Evolutionary conservation across 2,888 invertebrate genomes (phyloP), one percentile per base, ranked within the genome.

Genomic region (Meteorus colon): DNA sequence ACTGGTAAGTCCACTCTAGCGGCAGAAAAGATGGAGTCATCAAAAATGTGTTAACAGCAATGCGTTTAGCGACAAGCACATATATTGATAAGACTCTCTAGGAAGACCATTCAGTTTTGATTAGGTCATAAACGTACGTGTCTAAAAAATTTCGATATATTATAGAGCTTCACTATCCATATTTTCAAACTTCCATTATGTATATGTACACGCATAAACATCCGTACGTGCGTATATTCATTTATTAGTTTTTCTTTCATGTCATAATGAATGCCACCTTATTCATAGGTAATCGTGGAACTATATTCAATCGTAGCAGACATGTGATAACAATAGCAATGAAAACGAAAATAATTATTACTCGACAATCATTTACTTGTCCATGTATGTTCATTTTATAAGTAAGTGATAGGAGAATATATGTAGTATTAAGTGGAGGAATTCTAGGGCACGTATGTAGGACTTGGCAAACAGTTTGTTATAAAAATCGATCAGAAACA

Each of bases 11-110:
- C 67, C 67, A 60, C 60, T 68, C 67, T 74, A 41, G 60, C 60
- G 45, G 14, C 29, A 19, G 59, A 69, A 74, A 62, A 37, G 62
- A 27, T 1, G 68, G 31, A 68, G n/a, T n/a, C 16, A 48, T 10
- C 3, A 55, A 27, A 19, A 24, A 55, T 51, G 8, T 62, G 16
- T n/a, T 31, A 51, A 66, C 75, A 69, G 65, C 70, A 70, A 63
- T 75, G 70, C 70, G 75, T 69, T 63, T 8, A 75, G 63, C 29
- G 70, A 51, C 55, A 55, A 34, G 68, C 69, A 69, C 62, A 41
- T n/a, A 45, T 12, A 72, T 55, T 51, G 48, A 74, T 63, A 29
- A 75, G 41, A 70, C 55, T 60, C 65, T 63, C 24, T 5, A 70
- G 19, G 34, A 59, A 37, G 63, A 63, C 19, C 8, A 51, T 19